Percentiles rank a stretch among this genome's conserved stretches.
Evolutionary conservation across 2,888 invertebrate genomes (phyloP).

Genomic region (Drosophila setosimentum): DNA sequence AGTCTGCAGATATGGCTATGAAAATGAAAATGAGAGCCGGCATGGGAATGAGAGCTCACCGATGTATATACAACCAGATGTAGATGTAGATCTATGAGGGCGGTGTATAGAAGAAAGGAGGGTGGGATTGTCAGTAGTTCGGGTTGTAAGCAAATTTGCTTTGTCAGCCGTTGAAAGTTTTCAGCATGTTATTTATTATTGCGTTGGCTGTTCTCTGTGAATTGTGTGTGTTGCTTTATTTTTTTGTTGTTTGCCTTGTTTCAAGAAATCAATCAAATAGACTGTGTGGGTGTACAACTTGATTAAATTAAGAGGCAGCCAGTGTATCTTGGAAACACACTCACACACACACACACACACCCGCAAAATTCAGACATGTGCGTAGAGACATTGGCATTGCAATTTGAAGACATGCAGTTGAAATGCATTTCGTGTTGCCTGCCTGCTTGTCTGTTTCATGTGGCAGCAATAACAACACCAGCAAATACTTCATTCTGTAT

Average conservation of each 20-base stretch:
- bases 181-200: constrained; percentile 80
- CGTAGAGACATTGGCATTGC: constrained; percentile 68
- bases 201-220: constrained; percentile 39
- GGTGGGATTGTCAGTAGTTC: background rate
- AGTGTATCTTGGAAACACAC: constrained; percentile 46
- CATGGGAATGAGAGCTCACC: constrained; percentile 31
- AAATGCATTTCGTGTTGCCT: constrained; percentile 79
- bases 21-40: constrained; percentile 42
- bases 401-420: constrained; percentile 77
- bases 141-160: constrained; percentile 63
- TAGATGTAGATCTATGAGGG: constrained; percentile 2
- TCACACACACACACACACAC: constrained; percentile 7
- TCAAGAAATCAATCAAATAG: constrained; percentile 40
- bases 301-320: constrained; percentile 78
- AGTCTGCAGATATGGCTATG: constrained; percentile 62
- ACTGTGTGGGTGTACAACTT: constrained; percentile 41
- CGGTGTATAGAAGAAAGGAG: background rate
- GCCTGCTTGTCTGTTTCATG: constrained; percentile 54
- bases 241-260: constrained; percentile 4
- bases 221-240: constrained; percentile 9
- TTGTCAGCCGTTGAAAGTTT: constrained; percentile 78
- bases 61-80: constrained; percentile 36
- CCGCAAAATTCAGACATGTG: constrained; percentile 25
- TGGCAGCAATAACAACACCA: constrained; percentile 23
- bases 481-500: constrained; percentile 54